phyloP scores from a whole-genome alignment of 2,797 vertebrate genomes.

The Channallabes apus region DNA sequence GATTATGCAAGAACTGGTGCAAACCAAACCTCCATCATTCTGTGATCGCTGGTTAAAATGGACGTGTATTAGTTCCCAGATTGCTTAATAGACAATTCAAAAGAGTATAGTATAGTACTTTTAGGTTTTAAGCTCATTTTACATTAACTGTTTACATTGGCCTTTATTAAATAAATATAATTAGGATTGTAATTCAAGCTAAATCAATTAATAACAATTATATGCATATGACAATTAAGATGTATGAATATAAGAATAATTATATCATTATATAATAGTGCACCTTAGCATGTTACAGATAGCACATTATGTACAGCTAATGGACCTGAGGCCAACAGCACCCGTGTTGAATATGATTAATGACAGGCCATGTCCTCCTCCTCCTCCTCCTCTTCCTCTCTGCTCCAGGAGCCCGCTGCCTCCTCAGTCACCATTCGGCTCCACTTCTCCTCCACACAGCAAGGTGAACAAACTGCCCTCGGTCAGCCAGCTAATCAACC shows the following conservation, averaged over 20 bases:
- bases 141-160: neutral
- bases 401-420: constrained; percentile 84
- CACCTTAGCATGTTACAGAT: neutral
- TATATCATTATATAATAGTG: neutral
- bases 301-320: neutral
- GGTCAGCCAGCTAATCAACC: constrained; percentile 98
- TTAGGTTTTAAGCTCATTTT: neutral
- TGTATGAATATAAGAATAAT: neutral
- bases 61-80: neutral
- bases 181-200: neutral
- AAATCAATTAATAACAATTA: neutral
- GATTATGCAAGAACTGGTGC: neutral
- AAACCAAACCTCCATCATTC: neutral
- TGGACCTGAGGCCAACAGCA: neutral
- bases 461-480: constrained; percentile 99
- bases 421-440: constrained; percentile 84
- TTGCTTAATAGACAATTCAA: neutral
- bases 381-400: constrained; percentile 60
- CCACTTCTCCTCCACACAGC: constrained; percentile 87
- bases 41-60: neutral
- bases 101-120: neutral
- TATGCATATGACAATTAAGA: too few species aligned
- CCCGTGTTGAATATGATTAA: neutral
- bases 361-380: constrained; percentile 55
- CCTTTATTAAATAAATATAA: neutral